Conservation (phyloP, 2,888 invertebrate genomes). For the Ophion obscuratus region DNA sequence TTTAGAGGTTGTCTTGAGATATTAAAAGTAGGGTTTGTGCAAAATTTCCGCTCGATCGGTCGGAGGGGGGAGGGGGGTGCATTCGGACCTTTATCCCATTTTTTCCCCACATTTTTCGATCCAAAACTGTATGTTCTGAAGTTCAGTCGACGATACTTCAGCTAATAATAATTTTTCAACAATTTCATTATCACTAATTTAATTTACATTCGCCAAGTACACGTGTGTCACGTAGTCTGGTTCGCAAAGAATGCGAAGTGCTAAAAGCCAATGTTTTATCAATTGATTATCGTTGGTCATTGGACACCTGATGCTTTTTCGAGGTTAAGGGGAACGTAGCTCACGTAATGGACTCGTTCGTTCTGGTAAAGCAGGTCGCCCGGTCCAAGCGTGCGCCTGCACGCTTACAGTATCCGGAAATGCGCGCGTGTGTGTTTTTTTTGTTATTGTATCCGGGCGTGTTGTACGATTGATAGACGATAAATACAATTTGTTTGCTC, state of each 20-base stretch:
- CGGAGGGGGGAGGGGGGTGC: no score
- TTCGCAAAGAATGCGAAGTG: background rate
- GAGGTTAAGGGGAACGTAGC: slow-evolving; percentile 20
- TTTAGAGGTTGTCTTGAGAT: no score
- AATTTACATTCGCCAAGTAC: background rate
- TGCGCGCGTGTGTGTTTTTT: background rate
- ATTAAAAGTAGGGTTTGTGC: no score
- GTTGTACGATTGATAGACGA: background rate
- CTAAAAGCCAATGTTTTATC: background rate
- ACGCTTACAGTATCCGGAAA: background rate
- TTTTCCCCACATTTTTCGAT: background rate
- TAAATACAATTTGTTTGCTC: background rate
- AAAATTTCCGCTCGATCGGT: no score
- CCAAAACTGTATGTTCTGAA: no score
- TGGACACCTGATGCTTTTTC: slow-evolving; percentile 26
- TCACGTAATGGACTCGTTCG: slow-evolving; percentile 65
- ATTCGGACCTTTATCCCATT: no score
- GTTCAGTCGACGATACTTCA: background rate
- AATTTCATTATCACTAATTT: background rate
- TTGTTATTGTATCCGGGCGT: background rate
- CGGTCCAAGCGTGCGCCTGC: slow-evolving; percentile 16
- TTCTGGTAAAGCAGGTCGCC: slow-evolving; percentile 50
- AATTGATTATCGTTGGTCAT: background rate
- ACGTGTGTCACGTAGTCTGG: background rate
- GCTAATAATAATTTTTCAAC: background rate